Conservation (phyloP, 1,140 invertebrate species). For the Caenorhabditis brenneri region DNA sequence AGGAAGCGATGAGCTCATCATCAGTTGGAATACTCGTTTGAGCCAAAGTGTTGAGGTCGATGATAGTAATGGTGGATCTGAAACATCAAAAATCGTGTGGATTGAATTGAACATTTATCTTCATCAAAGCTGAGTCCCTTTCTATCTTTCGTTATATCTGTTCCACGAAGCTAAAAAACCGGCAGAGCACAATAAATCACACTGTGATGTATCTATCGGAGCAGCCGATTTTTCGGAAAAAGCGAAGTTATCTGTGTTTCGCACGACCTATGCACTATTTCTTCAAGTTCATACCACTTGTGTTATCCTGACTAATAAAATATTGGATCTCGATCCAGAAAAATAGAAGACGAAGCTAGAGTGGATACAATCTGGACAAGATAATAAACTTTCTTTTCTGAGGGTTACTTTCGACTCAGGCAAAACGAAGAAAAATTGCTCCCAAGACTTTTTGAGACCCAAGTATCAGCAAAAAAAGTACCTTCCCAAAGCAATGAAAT, state of each 20-base stretch:
- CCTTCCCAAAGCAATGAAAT: neutral
- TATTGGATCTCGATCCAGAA: too few species aligned
- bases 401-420: too few species aligned
- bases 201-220: neutral
- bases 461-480: too few species aligned
- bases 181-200: neutral
- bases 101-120: neutral
- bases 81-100: constrained; percentile 11
- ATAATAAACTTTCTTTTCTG: too few species aligned
- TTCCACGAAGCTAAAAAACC: neutral
- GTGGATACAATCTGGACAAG: too few species aligned
- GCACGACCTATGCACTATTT: neutral
- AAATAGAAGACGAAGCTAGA: too few species aligned
- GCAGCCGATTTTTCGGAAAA: neutral
- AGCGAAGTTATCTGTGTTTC: neutral
- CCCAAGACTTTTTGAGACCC: too few species aligned
- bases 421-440: too few species aligned
- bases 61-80: neutral
- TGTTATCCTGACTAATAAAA: neutral
- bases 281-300: neutral
- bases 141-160: neutral
- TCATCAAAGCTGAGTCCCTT: neutral
- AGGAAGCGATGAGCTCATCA: neutral
- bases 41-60: neutral
- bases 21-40: neutral